These are phyloP conservation scores for Callinectes sapidus DNA, from an alignment of 2,888 invertebrate genomes.

Conservation along the genomic window DNA sequence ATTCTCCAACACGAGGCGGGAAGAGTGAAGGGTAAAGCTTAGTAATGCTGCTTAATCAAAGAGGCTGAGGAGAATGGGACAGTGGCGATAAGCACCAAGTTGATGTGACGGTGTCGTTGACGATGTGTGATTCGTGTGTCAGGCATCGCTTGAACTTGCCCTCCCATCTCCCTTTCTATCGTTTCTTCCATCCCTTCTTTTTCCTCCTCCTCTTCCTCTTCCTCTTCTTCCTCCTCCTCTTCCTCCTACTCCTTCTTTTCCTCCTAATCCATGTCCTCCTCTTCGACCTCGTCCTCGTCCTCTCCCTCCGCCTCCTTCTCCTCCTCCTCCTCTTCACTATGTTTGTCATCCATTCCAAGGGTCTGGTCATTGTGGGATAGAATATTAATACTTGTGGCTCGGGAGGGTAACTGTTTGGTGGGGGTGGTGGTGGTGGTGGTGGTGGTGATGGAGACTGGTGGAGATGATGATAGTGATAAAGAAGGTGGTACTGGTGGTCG, in stretches of 20 bases:
- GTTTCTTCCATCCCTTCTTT: neutral
- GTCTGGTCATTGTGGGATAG: neutral
- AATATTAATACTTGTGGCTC: neutral
- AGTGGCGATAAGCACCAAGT: conserved; percentile 24
- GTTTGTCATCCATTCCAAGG: neutral
- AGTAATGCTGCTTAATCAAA: conserved; percentile 37
- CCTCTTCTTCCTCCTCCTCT: neutral
- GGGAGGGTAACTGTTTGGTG: neutral
- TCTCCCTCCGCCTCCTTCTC: neutral
- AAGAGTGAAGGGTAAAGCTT: conserved; percentile 12
- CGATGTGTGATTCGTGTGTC: conserved; percentile 27
- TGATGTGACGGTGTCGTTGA: conserved; percentile 22
- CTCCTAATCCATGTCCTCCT: neutral
- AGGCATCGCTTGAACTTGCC: conserved; percentile 9
- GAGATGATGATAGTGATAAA: neutral
- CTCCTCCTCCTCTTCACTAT: neutral
- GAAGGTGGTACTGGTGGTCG: neutral
- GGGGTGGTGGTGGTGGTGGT: conserved; percentile 27
- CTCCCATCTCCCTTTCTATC: neutral
- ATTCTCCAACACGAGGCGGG: neutral
- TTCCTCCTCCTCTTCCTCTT: conserved; percentile 1
- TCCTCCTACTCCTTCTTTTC: neutral
- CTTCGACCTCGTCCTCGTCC: neutral
- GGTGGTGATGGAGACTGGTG: neutral
- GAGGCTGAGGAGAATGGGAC: neutral